These are phyloP conservation scores for Eriocheir sinensis DNA, from an alignment of 1,140 invertebrate species.

Conservation along the genomic window DNA sequence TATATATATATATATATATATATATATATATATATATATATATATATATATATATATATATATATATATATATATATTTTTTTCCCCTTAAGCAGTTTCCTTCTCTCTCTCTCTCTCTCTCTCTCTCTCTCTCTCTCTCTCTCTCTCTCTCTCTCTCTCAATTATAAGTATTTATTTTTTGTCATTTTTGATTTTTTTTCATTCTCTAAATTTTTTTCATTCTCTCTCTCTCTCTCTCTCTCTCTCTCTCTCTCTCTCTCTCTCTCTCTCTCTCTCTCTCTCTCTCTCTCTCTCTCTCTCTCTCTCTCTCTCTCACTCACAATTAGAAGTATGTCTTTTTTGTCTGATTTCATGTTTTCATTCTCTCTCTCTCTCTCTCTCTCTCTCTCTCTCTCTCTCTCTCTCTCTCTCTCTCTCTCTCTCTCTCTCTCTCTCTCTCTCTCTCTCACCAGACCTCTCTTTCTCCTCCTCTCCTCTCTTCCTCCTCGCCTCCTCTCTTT, in stretches of 20 bases:
- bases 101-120: too few species aligned
- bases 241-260: constrained; percentile 50
- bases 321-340: not conserved
- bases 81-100: too few species aligned
- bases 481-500: not conserved
- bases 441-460: not conserved
- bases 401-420: too few species aligned
- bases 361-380: not conserved
- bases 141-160: constrained; percentile 48
- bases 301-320: not conserved
- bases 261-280: constrained; percentile 48
- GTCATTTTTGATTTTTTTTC: too few species aligned
- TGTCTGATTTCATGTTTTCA: not conserved
- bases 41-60: too few species aligned
- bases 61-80: too few species aligned
- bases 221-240: constrained; percentile 37
- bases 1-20: too few species aligned
- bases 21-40: too few species aligned
- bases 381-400: too few species aligned
- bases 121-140: too few species aligned
- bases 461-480: not conserved
- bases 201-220: too few species aligned
- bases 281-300: constrained; percentile 50
- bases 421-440: not conserved
- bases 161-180: too few species aligned